phyloP scores from a whole-genome alignment of 1,140 invertebrate genomes.

The Latrodectus geometricus region DNA sequence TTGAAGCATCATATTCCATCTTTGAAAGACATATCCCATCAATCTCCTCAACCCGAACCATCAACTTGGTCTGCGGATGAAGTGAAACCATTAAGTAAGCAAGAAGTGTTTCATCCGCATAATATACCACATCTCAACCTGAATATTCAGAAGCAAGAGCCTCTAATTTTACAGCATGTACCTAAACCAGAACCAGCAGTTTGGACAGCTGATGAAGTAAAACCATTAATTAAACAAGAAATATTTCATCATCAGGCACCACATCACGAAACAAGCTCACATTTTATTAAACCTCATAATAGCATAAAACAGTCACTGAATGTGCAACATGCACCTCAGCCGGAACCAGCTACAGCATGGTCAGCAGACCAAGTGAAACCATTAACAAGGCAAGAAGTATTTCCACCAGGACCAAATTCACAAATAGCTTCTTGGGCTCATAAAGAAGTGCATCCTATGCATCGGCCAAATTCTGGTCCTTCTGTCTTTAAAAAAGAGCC shows the following conservation, averaged over 20 bases:
- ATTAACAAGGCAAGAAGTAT: slow-evolving; percentile 31
- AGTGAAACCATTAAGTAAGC: slow-evolving; percentile 25
- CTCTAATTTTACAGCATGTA: not conserved
- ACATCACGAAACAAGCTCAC: not conserved
- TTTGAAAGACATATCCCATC: not conserved
- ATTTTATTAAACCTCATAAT: not conserved
- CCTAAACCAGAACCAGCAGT: slow-evolving; percentile 39
- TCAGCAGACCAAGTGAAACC: slow-evolving; percentile 23
- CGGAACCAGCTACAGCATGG: slow-evolving; percentile 15
- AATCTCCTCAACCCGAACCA: slow-evolving; percentile 13
- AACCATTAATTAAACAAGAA: slow-evolving; percentile 25
- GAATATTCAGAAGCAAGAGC: not conserved
- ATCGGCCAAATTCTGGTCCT: not conserved
- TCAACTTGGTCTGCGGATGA: slow-evolving; percentile 18
- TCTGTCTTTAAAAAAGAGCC: not conserved
- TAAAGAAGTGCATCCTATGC: slow-evolving; percentile 46
- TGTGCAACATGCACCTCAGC: not conserved
- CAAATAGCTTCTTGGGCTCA: slow-evolving; percentile 29
- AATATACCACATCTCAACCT: not conserved
- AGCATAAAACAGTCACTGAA: not conserved
- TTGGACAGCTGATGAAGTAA: slow-evolving; percentile 44
- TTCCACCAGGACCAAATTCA: slow-evolving; percentile 6
- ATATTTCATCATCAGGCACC: slow-evolving; percentile 3
- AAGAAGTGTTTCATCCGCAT: slow-evolving; percentile 23
- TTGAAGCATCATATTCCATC: slow-evolving; percentile 13